Evolutionary conservation across 2,888 invertebrate species (phyloP).

Genomic region (Ophion ventricosus): DNA sequence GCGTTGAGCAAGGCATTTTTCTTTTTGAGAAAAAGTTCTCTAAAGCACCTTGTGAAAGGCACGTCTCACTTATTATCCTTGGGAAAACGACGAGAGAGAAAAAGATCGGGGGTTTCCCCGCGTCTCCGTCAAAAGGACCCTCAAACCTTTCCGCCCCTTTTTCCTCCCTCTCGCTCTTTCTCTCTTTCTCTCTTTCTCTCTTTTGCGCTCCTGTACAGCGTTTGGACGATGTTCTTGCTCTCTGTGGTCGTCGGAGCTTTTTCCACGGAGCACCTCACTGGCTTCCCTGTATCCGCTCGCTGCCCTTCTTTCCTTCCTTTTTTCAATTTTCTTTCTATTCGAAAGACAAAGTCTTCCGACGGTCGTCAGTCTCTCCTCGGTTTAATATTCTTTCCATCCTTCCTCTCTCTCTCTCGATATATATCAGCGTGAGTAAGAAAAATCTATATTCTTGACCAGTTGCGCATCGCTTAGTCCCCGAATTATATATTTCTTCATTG

Average conservation of each 20-base stretch:
- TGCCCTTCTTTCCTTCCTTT: slow-evolving; percentile 17
- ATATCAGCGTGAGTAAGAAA: not conserved
- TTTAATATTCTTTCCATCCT: slow-evolving; percentile 43
- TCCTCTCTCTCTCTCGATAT: not conserved
- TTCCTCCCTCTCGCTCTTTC: not conserved
- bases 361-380: not conserved
- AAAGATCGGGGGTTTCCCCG: slow-evolving; percentile 45
- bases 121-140: slow-evolving; percentile 31
- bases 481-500: not conserved
- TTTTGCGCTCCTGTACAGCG: slow-evolving; percentile 8
- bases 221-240: slow-evolving; percentile 36
- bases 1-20: slow-evolving; percentile 39
- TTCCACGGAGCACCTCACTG: slow-evolving; percentile 52
- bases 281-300: slow-evolving; percentile 46
- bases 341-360: slow-evolving; percentile 50
- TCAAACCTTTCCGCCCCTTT: not conserved
- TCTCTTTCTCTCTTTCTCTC: not conserved
- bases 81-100: slow-evolving; percentile 43
- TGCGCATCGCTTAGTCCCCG: not conserved
- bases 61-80: slow-evolving; percentile 61
- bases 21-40: slow-evolving; percentile 49
- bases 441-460: not conserved
- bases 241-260: slow-evolving; percentile 52
- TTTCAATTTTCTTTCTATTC: slow-evolving; percentile 28
- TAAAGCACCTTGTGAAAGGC: slow-evolving; percentile 59